These are phyloP conservation scores for Stramonita haemastoma DNA, from an alignment of 2,888 invertebrate species.

Conservation along the genomic window DNA sequence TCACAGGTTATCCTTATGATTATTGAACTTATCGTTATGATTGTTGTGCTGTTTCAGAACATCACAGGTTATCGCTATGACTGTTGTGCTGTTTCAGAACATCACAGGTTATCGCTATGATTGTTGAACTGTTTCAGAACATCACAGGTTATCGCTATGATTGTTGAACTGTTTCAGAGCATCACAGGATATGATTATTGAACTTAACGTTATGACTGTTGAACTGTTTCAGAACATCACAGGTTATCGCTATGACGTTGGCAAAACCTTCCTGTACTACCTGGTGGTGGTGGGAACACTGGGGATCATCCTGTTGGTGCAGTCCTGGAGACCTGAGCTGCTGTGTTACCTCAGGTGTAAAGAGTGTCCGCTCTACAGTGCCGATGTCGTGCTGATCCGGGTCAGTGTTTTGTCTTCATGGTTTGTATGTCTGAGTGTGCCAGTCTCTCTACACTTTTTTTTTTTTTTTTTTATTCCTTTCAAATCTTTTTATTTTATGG, in stretches of 20 bases:
- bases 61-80: background rate
- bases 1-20: conserved; percentile 47
- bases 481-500: too few species aligned
- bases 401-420: conserved; percentile 51
- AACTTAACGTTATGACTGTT: background rate
- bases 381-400: conserved; percentile 69
- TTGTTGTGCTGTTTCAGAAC: background rate
- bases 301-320: conserved; percentile 68
- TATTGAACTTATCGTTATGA: too few species aligned
- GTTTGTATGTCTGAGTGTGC: too few species aligned
- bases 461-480: too few species aligned
- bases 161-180: background rate
- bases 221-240: conserved; percentile 62
- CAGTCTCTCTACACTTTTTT: too few species aligned
- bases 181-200: background rate
- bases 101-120: conserved; percentile 33
- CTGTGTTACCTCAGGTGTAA: conserved; percentile 65
- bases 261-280: conserved; percentile 62
- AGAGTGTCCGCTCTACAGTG: conserved; percentile 65
- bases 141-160: background rate
- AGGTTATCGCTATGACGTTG: conserved; percentile 65
- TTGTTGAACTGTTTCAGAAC: background rate
- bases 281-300: conserved; percentile 64
- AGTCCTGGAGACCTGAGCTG: conserved; percentile 73
- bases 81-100: background rate